A percentile compares a stretch with the other conserved stretches of the same genome.
These are phyloP conservation scores for Brotula barbata DNA, from an alignment of 2,797 vertebrate genomes.

Conservation along the genomic window DNA sequence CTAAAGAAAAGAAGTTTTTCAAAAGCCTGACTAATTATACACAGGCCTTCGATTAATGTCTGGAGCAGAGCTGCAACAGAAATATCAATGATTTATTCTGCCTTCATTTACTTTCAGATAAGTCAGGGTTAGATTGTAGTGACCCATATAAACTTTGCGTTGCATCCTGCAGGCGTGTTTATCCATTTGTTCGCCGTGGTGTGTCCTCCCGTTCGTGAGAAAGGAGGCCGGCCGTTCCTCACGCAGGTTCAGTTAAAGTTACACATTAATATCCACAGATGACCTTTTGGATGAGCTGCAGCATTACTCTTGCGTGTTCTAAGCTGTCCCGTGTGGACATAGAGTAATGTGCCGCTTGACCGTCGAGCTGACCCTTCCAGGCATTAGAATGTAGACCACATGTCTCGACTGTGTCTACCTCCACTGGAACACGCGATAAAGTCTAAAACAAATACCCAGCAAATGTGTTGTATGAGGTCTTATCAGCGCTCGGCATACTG, in stretches of 20 bases:
- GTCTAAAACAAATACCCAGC: constrained; percentile 72
- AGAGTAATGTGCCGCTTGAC: constrained; percentile 84
- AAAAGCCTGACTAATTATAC: constrained; percentile 66
- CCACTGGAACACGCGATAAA: constrained; percentile 69
- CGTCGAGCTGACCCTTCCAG: constrained; percentile 72
- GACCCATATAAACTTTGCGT: constrained; percentile 59
- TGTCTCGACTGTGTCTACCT: constrained; percentile 72
- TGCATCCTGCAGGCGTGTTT: constrained; percentile 48
- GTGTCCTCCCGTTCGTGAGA: constrained; percentile 47
- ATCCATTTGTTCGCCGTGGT: constrained; percentile 39
- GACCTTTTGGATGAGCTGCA: constrained; percentile 80
- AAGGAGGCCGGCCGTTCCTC: constrained; percentile 53
- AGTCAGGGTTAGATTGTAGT: constrained; percentile 52
- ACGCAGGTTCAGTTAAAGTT: constrained; percentile 77
- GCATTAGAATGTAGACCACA: constrained; percentile 79
- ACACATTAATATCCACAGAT: constrained; percentile 80
- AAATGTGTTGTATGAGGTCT: constrained; percentile 71
- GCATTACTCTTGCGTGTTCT: constrained; percentile 80
- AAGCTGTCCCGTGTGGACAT: constrained; percentile 76
- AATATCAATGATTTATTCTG: constrained; percentile 58
- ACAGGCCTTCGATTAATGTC: constrained; percentile 70
- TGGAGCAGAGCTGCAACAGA: constrained; percentile 40
- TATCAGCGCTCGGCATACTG: constrained; percentile 61
- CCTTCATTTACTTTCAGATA: constrained; percentile 63
- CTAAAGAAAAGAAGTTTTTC: constrained; percentile 56